These are phyloP conservation scores for Chironomus tentans DNA, from an alignment of 2,888 invertebrate genomes.

Conservation along the genomic window DNA sequence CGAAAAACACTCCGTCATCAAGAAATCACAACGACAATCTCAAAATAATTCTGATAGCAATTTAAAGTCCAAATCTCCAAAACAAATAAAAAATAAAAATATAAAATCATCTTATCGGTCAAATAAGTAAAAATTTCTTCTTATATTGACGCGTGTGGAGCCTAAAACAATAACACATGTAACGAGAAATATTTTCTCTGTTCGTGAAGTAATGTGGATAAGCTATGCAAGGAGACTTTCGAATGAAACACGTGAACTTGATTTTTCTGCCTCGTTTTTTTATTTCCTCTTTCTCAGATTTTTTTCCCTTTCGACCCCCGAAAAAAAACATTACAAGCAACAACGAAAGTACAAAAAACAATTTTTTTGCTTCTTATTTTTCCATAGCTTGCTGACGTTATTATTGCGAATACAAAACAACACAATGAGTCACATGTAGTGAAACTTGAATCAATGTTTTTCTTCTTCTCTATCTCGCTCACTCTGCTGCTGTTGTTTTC, in stretches of 20 bases:
- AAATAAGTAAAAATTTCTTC: too few relatives aligned
- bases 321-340: neutral
- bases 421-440: slow-evolving; percentile 13
- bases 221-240: neutral
- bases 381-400: slow-evolving; percentile 10
- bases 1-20: too few relatives aligned
- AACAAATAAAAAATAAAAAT: too few relatives aligned
- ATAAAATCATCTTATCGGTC: too few relatives aligned
- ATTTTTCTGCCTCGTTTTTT: neutral
- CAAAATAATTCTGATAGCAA: too few relatives aligned
- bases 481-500: too few relatives aligned
- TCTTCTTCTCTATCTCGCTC: too few relatives aligned
- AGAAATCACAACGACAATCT: too few relatives aligned
- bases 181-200: neutral
- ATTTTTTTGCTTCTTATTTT: neutral
- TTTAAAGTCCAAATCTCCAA: too few relatives aligned
- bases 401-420: neutral
- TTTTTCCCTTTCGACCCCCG: neutral
- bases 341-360: too few relatives aligned
- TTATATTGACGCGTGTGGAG: too few relatives aligned
- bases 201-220: neutral
- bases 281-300: neutral
- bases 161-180: too few relatives aligned
- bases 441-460: slow-evolving; percentile 10
- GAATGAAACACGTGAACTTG: slow-evolving; percentile 3